Conservation (phyloP, 1,140 invertebrate genomes). For the Trichogramma pretiosum region DNA sequence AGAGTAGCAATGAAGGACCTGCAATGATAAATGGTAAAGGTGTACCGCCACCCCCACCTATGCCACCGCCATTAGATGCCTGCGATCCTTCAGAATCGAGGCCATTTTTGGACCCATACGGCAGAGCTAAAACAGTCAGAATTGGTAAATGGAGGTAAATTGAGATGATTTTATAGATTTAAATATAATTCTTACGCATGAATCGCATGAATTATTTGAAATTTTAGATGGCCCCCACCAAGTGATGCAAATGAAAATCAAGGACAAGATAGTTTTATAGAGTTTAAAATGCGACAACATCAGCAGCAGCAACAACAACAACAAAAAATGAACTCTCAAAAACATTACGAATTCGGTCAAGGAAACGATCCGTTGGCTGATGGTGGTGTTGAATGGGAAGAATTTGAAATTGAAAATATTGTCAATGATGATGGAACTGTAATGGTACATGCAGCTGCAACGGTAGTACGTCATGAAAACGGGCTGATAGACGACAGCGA, state of each 20-base stretch:
- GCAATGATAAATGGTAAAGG: slow-evolving; percentile 44
- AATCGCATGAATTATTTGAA: not conserved
- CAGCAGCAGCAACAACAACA: slow-evolving; percentile 50
- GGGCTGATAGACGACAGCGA: slow-evolving; percentile 41
- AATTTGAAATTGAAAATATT: slow-evolving; percentile 62
- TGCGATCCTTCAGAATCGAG: slow-evolving; percentile 66
- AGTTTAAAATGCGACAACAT: slow-evolving; percentile 82
- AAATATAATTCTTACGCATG: not conserved
- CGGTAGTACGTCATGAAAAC: slow-evolving; percentile 34
- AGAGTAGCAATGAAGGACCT: slow-evolving; percentile 55
- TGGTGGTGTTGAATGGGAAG: slow-evolving; percentile 66
- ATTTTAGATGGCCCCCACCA: slow-evolving; percentile 78
- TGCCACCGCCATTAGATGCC: slow-evolving; percentile 72
- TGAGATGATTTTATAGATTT: too few relatives aligned
- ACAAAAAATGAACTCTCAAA: slow-evolving; percentile 64
- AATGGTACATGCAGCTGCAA: slow-evolving; percentile 21
- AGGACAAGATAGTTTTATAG: slow-evolving; percentile 66
- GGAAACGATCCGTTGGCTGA: slow-evolving; percentile 39
- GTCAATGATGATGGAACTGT: slow-evolving; percentile 32
- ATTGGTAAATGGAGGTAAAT: slow-evolving; percentile 79
- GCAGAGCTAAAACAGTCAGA: slow-evolving; percentile 85
- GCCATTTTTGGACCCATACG: slow-evolving; percentile 83
- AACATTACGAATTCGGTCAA: slow-evolving; percentile 44
- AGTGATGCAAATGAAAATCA: slow-evolving; percentile 59
- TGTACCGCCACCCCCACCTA: slow-evolving; percentile 71